Evolutionary conservation across 2,888 invertebrate genomes (phyloP).

Genomic region (Nemotelus pantherinus): DNA sequence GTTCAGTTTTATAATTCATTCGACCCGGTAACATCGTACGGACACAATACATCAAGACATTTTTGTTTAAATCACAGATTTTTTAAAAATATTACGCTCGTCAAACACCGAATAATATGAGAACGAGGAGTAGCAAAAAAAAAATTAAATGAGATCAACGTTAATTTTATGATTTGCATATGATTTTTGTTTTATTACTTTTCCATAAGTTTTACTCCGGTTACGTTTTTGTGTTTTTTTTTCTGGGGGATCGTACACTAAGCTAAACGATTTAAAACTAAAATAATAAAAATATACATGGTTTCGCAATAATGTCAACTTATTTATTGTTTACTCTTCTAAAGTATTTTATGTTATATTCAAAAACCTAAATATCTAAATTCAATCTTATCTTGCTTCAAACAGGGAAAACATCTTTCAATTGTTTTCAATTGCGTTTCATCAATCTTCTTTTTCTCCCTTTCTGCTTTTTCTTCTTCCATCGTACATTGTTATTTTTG

Average conservation of each 20-base stretch:
- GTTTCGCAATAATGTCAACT: slow-evolving; percentile 38
- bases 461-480: neutral
- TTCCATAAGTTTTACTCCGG: slow-evolving; percentile 48
- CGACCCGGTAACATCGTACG: too few relatives aligned
- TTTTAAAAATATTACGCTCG: neutral
- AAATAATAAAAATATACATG: slow-evolving; percentile 8
- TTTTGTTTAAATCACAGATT: too few relatives aligned
- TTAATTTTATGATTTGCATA: slow-evolving; percentile 45
- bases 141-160: slow-evolving; percentile 29
- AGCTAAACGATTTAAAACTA: neutral
- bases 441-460: slow-evolving; percentile 30
- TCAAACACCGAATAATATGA: neutral
- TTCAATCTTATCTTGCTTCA: neutral
- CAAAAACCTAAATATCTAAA: slow-evolving; percentile 19
- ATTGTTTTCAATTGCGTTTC: slow-evolving; percentile 14
- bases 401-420: slow-evolving; percentile 2
- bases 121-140: slow-evolving; percentile 22
- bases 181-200: slow-evolving; percentile 50
- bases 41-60: too few relatives aligned
- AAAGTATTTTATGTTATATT: slow-evolving; percentile 15
- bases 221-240: neutral
- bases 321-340: slow-evolving; percentile 47
- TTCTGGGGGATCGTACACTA: too few relatives aligned
- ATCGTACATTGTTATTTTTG: neutral
- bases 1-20: too few relatives aligned